Percentiles rank a stretch among this genome's conserved stretches.
Conservation (phyloP, 2,797 vertebrate genomes). For the Psittacula echo region DNA sequence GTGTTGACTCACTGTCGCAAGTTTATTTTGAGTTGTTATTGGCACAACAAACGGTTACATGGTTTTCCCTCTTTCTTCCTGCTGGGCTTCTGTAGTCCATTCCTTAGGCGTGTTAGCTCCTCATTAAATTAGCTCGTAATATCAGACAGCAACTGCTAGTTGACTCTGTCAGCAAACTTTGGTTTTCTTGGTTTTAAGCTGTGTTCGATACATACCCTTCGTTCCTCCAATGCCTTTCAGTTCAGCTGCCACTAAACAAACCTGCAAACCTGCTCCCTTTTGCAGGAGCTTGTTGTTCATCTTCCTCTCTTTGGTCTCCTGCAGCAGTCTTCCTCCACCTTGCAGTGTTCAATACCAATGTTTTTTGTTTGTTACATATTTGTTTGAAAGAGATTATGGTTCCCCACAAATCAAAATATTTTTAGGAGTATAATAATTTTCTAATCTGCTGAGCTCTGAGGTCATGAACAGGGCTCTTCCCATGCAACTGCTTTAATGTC, state of each 20-base stretch:
- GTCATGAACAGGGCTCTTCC: not conserved
- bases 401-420: not conserved
- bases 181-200: not conserved
- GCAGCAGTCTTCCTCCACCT: not conserved
- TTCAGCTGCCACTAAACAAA: not conserved
- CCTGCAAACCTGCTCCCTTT: not conserved
- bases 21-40: not conserved
- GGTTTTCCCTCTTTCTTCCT: not conserved
- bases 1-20: not conserved
- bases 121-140: not conserved
- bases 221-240: not conserved
- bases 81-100: not conserved
- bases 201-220: rapidly evolving
- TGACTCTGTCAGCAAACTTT: not conserved
- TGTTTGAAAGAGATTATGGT: not conserved
- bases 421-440: not conserved
- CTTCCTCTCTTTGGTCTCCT: not conserved
- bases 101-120: not conserved
- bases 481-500: not conserved
- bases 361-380: not conserved
- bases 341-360: rapidly evolving
- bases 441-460: not conserved
- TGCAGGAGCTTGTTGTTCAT: rapidly evolving
- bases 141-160: not conserved
- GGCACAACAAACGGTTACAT: not conserved